Evolutionary conservation across 1,140 invertebrate species (phyloP), one percentile per base, ranked within the genome.

Genomic region (Drusus annulatus): DNA sequence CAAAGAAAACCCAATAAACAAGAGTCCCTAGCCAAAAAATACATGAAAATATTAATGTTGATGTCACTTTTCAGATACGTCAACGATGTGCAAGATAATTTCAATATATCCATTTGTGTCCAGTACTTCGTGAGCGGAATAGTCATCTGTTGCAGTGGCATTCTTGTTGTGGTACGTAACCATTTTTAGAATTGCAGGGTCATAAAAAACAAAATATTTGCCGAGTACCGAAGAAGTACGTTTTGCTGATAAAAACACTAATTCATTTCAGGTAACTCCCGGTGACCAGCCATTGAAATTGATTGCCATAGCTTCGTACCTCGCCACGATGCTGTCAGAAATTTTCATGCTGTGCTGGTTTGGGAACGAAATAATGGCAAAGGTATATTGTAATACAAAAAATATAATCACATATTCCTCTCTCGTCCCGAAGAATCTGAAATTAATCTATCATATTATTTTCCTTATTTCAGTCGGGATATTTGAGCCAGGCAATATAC

Each of bases 291-390:
- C 87, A 1, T 87, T 89, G 84, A 88, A 90, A 85, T 87, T 89
- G 68, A 84, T 86, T 60, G 89, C 87, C 86, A 87, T 88, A 85
- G 86, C 85, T 10, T 87, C 89, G 65, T 90, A 89, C 79, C 84
- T 89, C 69, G 86, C 86, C 23, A 89, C 88, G 75, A 89, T 89
- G 88, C 83, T 89, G 76, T 87, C 88, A 77, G 88, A 90, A 83
- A 87, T 90, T 13, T 89, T 90, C 83, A 89, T 89, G 79, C 79
- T 88, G 10, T 89, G 88, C 81, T 90, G 87, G 88, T 90, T 89
- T 76, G 88, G 88, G 19, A 87, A 89, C 80, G 87, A 89, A 80
- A 84, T 89, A 50, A 89, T 90, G 81, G 84, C 87, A 84, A 89
- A 89, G 86, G 89, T 89, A 84, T 17, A 7, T 8, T 36, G 0